Conservation (phyloP, 2,113 vertebrate species). For the Sorex fumeus region DNA sequence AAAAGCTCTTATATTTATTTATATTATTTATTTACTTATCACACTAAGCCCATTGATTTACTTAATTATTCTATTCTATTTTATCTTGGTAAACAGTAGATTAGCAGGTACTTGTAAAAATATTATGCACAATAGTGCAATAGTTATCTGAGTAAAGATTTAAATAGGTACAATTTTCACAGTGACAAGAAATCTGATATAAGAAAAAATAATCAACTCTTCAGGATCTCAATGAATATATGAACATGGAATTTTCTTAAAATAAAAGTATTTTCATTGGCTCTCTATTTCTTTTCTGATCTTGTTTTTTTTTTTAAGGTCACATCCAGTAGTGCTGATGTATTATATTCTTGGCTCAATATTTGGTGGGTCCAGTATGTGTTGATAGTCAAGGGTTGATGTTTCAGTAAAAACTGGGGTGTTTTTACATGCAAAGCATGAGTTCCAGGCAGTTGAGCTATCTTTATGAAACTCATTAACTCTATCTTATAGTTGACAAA, state of each 20-base stretch:
- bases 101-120: slow-evolving; percentile 21
- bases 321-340: too few relatives aligned
- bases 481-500: slow-evolving; percentile 11
- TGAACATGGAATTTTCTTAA: background rate
- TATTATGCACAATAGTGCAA: background rate
- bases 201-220: slow-evolving; percentile 29
- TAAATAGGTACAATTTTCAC: slow-evolving; percentile 12
- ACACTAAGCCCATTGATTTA: background rate
- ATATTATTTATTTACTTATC: background rate
- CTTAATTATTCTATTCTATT: slow-evolving; percentile 42
- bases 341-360: too few relatives aligned
- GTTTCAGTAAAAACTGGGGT: too few relatives aligned
- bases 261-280: slow-evolving; percentile 18
- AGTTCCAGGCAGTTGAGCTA: too few relatives aligned
- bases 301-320: too few relatives aligned
- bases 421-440: too few relatives aligned
- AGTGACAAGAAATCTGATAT: background rate
- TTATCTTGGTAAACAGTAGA: slow-evolving; percentile 33
- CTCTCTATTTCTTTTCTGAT: too few relatives aligned
- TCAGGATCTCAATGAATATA: background rate
- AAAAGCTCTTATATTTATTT: too few relatives aligned
- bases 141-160: slow-evolving; percentile 6
- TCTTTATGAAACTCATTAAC: too few relatives aligned
- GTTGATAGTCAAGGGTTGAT: too few relatives aligned
- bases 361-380: too few relatives aligned